Conservation (phyloP, 2,797 vertebrate genomes). For the Chromis chromis region DNA sequence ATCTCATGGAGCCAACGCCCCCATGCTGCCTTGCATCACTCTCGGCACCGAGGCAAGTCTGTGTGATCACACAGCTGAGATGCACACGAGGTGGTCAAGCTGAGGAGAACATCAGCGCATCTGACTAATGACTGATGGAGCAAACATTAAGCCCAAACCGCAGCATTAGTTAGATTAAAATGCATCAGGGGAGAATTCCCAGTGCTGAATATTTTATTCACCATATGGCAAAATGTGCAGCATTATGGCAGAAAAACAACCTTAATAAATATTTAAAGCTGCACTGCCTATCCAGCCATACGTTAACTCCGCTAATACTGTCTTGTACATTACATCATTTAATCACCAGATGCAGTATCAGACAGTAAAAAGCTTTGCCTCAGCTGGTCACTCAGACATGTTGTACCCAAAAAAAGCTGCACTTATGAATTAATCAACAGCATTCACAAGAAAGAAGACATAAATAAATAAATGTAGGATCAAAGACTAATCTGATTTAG, state of each 20-base stretch:
- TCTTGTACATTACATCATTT: neutral
- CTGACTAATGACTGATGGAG: constrained; percentile 31
- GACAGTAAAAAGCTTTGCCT: constrained; percentile 18
- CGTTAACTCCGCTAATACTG: neutral
- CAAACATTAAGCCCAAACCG: constrained; percentile 2
- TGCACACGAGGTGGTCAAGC: constrained; percentile 59
- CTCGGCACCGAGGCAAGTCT: constrained; percentile 42
- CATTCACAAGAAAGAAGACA: neutral
- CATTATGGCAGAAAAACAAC: neutral
- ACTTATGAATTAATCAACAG: constrained; percentile 29
- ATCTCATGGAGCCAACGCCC: constrained; percentile 65
- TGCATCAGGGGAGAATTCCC: neutral
- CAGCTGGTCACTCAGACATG: constrained; percentile 11
- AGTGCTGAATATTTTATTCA: constrained; percentile 19
- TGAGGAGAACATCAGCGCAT: constrained; percentile 12
- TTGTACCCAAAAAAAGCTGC: constrained; percentile 3
- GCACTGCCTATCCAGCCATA: neutral
- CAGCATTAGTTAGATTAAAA: neutral
- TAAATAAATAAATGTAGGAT: constrained; percentile 25
- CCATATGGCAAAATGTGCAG: neutral
- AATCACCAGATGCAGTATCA: neutral
- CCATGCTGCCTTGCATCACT: constrained; percentile 60
- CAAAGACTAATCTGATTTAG: constrained; percentile 39
- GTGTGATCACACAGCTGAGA: constrained; percentile 49
- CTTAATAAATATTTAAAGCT: constrained; percentile 19